Evolutionary conservation across 2,113 vertebrate species (phyloP).

Genomic region (human): GRCh38 chr21:17368001-17368500

Average conservation of each 20-base stretch:
- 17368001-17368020: not conserved
- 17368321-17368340: not conserved
- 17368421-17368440: not conserved
- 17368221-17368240: not conserved
- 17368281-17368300: not conserved
- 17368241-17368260: not conserved
- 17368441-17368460: not conserved
- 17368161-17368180: not conserved
- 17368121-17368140: not conserved
- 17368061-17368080: too few relatives aligned
- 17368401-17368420: not conserved
- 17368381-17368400: not conserved
- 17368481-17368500: not conserved
- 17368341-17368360: too few relatives aligned
- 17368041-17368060: not conserved
- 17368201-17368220: not conserved
- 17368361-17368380: not conserved
- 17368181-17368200: not conserved
- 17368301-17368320: not conserved
- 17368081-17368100: not conserved
- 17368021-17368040: not conserved
- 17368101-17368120: not conserved
- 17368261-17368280: not conserved
- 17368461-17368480: not conserved
- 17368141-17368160: not conserved